Conservation (phyloP, 1,140 invertebrate genomes). For the Cydia strobilella region DNA sequence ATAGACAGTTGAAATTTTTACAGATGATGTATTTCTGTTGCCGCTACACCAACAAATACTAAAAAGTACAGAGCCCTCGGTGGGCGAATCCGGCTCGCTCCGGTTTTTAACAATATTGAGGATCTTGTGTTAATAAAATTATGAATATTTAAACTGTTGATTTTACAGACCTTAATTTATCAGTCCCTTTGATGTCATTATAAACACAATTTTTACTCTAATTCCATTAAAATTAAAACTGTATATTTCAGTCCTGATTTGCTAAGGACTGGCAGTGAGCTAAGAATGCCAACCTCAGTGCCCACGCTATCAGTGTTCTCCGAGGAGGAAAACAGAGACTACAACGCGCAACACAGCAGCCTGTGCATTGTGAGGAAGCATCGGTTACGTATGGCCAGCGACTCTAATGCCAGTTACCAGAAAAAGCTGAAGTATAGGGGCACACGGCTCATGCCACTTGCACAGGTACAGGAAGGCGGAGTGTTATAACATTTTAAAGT, state of each 20-base stretch:
- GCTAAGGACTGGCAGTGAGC: constrained; percentile 56
- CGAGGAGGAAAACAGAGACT: constrained; percentile 33
- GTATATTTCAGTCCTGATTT: constrained; percentile 57
- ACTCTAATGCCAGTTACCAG: constrained; percentile 44
- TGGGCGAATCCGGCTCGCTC: no score
- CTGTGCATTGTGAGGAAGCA: constrained; percentile 54
- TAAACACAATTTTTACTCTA: no score
- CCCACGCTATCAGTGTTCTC: constrained; percentile 43
- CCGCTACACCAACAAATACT: no score
- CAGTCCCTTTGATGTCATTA: no score
- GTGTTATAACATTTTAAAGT: no score
- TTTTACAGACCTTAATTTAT: no score
- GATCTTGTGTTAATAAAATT: no score
- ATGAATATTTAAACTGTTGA: no score
- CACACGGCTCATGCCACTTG: constrained; percentile 49
- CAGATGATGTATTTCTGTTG: no score
- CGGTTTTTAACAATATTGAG: no score
- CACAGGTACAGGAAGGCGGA: constrained; percentile 38
- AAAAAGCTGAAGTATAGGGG: constrained; percentile 63
- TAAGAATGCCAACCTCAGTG: constrained; percentile 47
- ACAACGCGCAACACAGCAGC: constrained; percentile 30
- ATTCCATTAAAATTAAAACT: neutral
- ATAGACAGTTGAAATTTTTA: no score
- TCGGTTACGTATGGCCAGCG: constrained; percentile 47
- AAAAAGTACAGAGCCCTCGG: no score